A percentile compares a stretch with the other conserved stretches of the same genome.
Evolutionary conservation across 2,113 vertebrate genomes (phyloP).

Genomic region (Panthera leo): DNA sequence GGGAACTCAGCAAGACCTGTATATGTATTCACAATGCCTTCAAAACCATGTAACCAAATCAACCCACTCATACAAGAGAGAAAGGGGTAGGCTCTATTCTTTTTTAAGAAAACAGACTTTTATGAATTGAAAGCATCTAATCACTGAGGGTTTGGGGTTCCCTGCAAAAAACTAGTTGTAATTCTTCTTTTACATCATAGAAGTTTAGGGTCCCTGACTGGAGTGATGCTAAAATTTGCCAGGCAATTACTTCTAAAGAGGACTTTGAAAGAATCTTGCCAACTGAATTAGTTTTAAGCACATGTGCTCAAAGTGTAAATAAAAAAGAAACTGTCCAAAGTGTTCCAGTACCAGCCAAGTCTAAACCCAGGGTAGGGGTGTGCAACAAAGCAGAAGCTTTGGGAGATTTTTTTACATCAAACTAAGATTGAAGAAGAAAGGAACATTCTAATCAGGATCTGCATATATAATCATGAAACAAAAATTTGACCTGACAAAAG

Average conservation of each 20-base stretch:
- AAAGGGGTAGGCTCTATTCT: neutral
- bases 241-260: neutral
- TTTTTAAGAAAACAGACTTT: constrained; percentile 8
- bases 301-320: neutral
- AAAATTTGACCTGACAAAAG: neutral
- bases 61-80: neutral
- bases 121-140: neutral
- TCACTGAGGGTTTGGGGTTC: neutral
- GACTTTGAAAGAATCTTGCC: neutral
- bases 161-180: neutral
- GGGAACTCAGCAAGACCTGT: neutral
- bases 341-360: neutral
- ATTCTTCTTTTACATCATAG: neutral
- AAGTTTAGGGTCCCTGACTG: neutral
- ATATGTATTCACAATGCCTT: neutral
- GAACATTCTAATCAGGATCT: neutral
- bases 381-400: no score
- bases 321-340: neutral
- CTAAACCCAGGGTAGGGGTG: neutral
- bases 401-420: neutral
- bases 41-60: neutral
- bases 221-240: neutral
- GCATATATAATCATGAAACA: neutral
- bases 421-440: neutral
- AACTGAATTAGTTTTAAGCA: neutral